A percentile compares a stretch with the other conserved stretches of the same genome.
Evolutionary conservation across 2,888 invertebrate genomes (phyloP).

Genomic region (Flexamia atlantica): DNA sequence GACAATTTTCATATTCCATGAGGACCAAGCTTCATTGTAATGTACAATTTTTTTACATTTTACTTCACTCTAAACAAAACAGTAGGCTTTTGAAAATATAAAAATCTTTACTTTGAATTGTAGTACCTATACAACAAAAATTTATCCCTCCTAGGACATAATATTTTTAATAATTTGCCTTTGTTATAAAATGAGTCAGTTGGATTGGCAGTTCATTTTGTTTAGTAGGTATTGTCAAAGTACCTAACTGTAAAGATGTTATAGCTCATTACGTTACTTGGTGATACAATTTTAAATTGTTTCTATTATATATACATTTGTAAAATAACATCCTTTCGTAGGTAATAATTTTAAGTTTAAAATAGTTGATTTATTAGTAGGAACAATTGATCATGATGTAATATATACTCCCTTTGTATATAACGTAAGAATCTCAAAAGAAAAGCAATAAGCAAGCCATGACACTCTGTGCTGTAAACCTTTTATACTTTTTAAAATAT

Average conservation of each 20-base stretch:
- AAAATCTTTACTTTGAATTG: no score
- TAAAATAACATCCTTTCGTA: constrained; percentile 46
- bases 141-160: no score
- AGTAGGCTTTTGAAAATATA: no score
- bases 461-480: constrained; percentile 26
- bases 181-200: constrained; percentile 4
- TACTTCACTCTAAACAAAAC: no score
- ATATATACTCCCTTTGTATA: constrained; percentile 24
- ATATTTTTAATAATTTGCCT: not conserved
- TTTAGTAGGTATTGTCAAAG: constrained; percentile 42
- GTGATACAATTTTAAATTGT: constrained; percentile 53
- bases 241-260: constrained; percentile 56
- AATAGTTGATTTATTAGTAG: constrained; percentile 38
- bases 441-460: constrained; percentile 47
- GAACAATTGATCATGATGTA: constrained; percentile 2
- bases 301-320: constrained; percentile 39
- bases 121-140: no score
- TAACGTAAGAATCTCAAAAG: constrained; percentile 45
- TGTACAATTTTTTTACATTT: no score
- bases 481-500: constrained; percentile 22
- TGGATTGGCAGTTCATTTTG: constrained; percentile 48
- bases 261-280: constrained; percentile 31
- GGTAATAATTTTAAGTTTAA: constrained; percentile 17
- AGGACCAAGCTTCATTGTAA: no score
- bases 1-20: no score